Evolutionary conservation across 2,113 vertebrate species (phyloP).

Genomic region (Pachycephala philippinensis): DNA sequence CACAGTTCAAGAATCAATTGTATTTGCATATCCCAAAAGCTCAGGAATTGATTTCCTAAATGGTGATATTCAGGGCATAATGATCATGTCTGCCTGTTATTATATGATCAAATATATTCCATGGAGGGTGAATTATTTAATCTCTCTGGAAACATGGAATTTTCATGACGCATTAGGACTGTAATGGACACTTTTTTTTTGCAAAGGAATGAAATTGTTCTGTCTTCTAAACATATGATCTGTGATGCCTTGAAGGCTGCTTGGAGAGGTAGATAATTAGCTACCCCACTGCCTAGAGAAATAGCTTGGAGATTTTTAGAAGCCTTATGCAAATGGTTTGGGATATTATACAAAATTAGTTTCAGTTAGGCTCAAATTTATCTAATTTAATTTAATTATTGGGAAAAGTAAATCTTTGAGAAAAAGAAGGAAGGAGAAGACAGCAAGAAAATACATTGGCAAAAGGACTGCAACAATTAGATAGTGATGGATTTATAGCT

Average conservation of each 20-base stretch:
- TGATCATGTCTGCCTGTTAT: conserved; percentile 60
- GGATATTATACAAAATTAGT: conserved; percentile 75
- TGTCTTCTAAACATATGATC: conserved; percentile 58
- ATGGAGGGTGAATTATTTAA: conserved; percentile 55
- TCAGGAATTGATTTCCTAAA: conserved; percentile 71
- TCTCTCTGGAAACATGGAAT: conserved; percentile 61
- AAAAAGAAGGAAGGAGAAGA: conserved; percentile 34
- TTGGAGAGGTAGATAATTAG: conserved; percentile 74
- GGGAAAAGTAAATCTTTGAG: conserved; percentile 63
- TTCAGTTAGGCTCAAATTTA: conserved; percentile 74
- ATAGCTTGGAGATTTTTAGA: conserved; percentile 70
- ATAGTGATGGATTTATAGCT: conserved; percentile 39
- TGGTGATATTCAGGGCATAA: conserved; percentile 64
- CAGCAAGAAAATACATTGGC: background rate
- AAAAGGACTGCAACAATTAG: conserved; percentile 6
- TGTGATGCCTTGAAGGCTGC: conserved; percentile 67
- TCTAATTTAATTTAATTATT: conserved; percentile 77
- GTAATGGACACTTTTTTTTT: conserved; percentile 38
- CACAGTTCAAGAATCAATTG: conserved; percentile 64
- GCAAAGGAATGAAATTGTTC: conserved; percentile 60
- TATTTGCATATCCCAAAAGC: conserved; percentile 71
- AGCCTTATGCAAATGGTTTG: conserved; percentile 69
- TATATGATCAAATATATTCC: conserved; percentile 60
- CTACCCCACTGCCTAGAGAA: conserved; percentile 72
- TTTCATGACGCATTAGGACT: conserved; percentile 58